phyloP scores from a whole-genome alignment of 2,797 vertebrate genomes.

The Gobio occitaniae region DNA sequence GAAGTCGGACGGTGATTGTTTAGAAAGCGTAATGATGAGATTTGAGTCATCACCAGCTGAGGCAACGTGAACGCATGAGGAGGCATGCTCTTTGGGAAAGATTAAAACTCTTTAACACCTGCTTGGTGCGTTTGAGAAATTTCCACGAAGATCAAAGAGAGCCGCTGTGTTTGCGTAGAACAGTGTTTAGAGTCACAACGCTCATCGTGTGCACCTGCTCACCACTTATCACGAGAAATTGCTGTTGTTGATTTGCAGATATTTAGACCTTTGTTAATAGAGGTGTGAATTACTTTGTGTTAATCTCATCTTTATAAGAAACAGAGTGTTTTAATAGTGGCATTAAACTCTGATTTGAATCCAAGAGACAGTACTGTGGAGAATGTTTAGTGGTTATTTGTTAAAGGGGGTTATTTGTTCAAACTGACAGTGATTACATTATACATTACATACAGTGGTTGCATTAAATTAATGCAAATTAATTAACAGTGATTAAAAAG shows the following conservation, averaged over 20 bases:
- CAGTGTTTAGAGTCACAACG: slow-evolving; percentile 6
- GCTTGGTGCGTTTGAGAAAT: slow-evolving; percentile 26
- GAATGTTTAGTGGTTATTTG: slow-evolving; percentile 26
- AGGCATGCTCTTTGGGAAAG: slow-evolving; percentile 10
- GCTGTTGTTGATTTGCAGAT: not conserved
- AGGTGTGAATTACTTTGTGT: not conserved
- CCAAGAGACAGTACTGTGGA: slow-evolving; percentile 2
- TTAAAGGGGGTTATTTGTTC: not conserved
- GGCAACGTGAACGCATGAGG: slow-evolving; percentile 12
- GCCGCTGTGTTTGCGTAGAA: not conserved
- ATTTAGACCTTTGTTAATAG: slow-evolving; percentile 19
- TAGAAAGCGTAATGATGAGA: slow-evolving; percentile 46
- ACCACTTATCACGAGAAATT: slow-evolving; percentile 22
- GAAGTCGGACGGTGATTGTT: slow-evolving; percentile 50
- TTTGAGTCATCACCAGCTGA: slow-evolving; percentile 44
- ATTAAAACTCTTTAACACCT: slow-evolving; percentile 51
- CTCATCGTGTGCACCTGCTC: slow-evolving; percentile 33
- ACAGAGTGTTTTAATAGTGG: not conserved
- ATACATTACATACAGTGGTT: too few relatives aligned
- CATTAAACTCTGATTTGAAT: slow-evolving; percentile 1
- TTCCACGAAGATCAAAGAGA: slow-evolving; percentile 1
- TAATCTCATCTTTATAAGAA: slow-evolving; percentile 18
- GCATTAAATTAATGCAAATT: not conserved
- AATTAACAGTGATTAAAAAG: slow-evolving; percentile 13
- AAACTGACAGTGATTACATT: not conserved